Percentiles rank a stretch among this genome's conserved stretches.
These are phyloP conservation scores for Latrodectus hesperus DNA, from an alignment of 2,888 invertebrate species.

Conservation along the genomic window DNA sequence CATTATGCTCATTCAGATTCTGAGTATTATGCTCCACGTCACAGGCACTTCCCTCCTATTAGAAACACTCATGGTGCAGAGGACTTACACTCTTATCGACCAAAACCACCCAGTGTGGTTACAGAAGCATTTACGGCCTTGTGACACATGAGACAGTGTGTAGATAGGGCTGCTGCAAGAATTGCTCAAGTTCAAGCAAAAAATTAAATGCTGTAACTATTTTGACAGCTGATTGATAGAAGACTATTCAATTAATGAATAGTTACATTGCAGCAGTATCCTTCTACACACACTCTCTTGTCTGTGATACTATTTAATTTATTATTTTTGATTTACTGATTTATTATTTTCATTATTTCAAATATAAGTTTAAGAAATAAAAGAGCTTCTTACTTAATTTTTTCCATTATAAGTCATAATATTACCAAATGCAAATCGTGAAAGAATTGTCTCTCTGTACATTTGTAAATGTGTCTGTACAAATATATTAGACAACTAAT, in stretches of 20 bases:
- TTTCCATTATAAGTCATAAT: neutral
- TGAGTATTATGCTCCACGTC: conserved; percentile 64
- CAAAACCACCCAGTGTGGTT: conserved; percentile 62
- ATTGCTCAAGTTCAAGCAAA: conserved; percentile 67
- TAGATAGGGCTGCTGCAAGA: conserved; percentile 69
- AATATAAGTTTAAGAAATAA: neutral
- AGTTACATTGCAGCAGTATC: conserved; percentile 40
- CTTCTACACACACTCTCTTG: conserved; percentile 61
- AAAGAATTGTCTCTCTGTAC: no score
- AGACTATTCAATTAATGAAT: conserved; percentile 6
- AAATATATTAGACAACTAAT: no score
- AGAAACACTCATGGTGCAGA: conserved; percentile 56
- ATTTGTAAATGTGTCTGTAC: no score
- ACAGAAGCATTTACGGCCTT: conserved; percentile 68
- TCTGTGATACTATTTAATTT: conserved; percentile 54
- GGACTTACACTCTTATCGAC: conserved; percentile 55
- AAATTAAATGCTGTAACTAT: conserved; percentile 38
- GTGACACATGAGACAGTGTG: conserved; percentile 69
- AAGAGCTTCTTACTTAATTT: conserved; percentile 4
- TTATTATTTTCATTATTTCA: neutral
- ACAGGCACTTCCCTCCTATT: conserved; percentile 56
- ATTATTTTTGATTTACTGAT: conserved; percentile 7
- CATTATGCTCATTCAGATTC: conserved; percentile 68
- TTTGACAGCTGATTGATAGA: conserved; percentile 12
- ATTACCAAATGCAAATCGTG: neutral